Percentiles rank a stretch among this genome's conserved stretches.
These are phyloP conservation scores for Apocrypta bakeri DNA, from an alignment of 1,140 invertebrate genomes.

Conservation along the genomic window DNA sequence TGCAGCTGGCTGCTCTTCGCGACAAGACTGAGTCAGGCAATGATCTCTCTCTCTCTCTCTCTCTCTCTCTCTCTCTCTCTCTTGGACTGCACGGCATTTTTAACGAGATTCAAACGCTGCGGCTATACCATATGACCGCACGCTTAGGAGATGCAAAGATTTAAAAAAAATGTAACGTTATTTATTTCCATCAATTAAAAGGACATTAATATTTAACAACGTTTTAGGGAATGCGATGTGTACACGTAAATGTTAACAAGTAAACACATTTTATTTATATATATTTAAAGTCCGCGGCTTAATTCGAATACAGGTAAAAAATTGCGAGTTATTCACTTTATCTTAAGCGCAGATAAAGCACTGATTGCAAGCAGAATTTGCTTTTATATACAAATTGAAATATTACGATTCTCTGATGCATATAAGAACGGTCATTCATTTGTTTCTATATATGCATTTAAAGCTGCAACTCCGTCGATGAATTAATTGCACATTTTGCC, in stretches of 20 bases:
- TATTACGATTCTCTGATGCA: not conserved
- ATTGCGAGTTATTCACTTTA: not conserved
- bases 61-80: no score
- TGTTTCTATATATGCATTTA: not conserved
- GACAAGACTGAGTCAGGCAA: no score
- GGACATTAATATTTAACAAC: not conserved
- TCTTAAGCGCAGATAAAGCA: not conserved
- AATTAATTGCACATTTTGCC: slow-evolving; percentile 10
- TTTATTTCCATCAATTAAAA: not conserved
- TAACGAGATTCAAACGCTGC: no score
- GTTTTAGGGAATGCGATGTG: not conserved
- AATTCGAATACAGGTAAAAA: not conserved
- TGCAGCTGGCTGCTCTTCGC: not conserved
- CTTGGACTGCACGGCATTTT: no score
- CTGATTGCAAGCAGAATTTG: not conserved
- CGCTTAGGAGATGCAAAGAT: no score
- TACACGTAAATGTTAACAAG: no score
- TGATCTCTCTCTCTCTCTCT: no score
- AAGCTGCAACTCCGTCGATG: not conserved
- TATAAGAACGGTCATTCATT: not conserved
- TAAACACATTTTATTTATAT: not conserved
- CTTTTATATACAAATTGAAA: slow-evolving; percentile 8
- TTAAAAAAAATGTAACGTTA: no score
- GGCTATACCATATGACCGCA: no score
- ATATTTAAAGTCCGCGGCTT: not conserved